Evolutionary conservation across 2,113 vertebrate species (phyloP).

Genomic region (Panthera uncia): DNA sequence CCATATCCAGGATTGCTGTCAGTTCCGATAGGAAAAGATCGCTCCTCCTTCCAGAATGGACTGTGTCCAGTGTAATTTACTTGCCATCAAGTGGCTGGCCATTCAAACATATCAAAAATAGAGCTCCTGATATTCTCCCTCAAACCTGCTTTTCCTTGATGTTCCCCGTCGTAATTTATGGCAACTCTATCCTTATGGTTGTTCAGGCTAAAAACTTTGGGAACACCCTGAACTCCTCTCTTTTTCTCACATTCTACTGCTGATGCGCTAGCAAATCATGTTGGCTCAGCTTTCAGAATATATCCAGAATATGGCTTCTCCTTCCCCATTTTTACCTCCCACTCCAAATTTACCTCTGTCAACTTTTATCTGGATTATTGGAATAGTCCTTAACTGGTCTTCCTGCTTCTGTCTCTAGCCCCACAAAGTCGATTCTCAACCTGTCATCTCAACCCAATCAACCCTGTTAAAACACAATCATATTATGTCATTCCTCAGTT

Average conservation of each 20-base stretch:
- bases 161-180: neutral
- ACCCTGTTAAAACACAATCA: neutral
- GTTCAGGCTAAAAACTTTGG: neutral
- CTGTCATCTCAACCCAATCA: neutral
- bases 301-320: neutral
- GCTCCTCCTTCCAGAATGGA: neutral
- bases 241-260: neutral
- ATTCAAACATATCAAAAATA: neutral
- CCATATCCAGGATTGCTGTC: neutral
- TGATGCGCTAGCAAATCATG: neutral
- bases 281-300: neutral
- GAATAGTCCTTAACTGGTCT: neutral
- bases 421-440: neutral
- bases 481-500: neutral
- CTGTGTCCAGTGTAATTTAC: neutral
- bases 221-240: neutral
- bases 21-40: neutral
- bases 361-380: neutral
- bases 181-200: neutral
- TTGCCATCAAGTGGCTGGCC: neutral
- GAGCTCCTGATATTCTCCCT: neutral
- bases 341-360: neutral
- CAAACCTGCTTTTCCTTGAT: neutral
- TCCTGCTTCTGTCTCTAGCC: neutral
- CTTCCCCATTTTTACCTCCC: neutral